Conservation (phyloP, 2,113 vertebrate species). For the Pterocles burchelli region DNA sequence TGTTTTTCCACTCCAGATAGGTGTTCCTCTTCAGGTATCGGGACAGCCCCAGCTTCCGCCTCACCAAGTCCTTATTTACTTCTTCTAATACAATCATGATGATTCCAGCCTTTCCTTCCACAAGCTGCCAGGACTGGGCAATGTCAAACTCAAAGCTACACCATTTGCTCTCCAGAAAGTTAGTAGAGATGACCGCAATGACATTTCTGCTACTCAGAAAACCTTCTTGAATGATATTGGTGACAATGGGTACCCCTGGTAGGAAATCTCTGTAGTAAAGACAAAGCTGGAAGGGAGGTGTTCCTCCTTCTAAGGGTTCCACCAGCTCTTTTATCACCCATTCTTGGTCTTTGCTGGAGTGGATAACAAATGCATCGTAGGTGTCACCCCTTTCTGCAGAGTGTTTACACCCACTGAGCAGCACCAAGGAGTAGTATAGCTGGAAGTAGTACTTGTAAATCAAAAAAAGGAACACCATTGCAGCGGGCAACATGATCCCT, state of each 20-base stretch:
- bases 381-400: conserved; percentile 40
- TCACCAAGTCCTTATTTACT: conserved; percentile 69
- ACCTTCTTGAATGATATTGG: conserved; percentile 81
- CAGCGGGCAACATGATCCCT: background rate
- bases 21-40: conserved; percentile 78
- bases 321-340: conserved; percentile 79
- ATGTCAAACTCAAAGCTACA: conserved; percentile 81
- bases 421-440: conserved; percentile 62
- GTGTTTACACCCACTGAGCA: conserved; percentile 68
- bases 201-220: conserved; percentile 80
- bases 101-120: conserved; percentile 72
- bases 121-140: conserved; percentile 81
- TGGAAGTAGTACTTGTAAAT: conserved; percentile 79
- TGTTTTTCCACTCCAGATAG: conserved; percentile 78
- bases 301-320: conserved; percentile 77
- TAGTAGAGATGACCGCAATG: conserved; percentile 73
- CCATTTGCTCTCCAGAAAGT: conserved; percentile 81
- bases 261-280: conserved; percentile 80
- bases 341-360: conserved; percentile 80
- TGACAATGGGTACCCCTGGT: conserved; percentile 75
- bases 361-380: conserved; percentile 82
- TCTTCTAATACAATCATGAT: conserved; percentile 75
- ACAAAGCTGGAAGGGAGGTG: conserved; percentile 73
- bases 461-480: background rate
- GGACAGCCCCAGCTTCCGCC: conserved; percentile 72